Base-by-base conservation (phyloP, 2,113 vertebrate species). In the Vanacampus margaritifer region DNA sequence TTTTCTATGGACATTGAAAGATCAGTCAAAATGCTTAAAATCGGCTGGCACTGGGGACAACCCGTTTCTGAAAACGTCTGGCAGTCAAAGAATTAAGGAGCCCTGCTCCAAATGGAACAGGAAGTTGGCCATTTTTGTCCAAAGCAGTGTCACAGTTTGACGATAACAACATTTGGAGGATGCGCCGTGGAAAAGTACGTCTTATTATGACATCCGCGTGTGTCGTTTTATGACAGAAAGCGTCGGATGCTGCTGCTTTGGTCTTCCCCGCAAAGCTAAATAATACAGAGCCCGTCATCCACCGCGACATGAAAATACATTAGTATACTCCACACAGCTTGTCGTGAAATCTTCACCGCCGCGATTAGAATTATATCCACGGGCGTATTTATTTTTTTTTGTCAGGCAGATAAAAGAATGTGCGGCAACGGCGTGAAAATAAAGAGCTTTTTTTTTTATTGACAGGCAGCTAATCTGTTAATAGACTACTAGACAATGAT, bases 401-500 rank as follows among this genome's bases (percentile, higher is more conserved):
- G 60, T 43, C 21, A 43, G 8, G 37, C 60, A 43, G 23, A 43
- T 62, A 62, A 62, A 62, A 62, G 37, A 28, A 23, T 5, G 21
- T 8, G 37, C 0, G 14, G 60, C 37, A 43, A 23, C 23, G 23
- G 8, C 23, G 39, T 41, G 39, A 62, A 62, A 39, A 62, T 43
- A 61, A 41, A 62, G 6, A 24, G 23, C 39, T 43, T 24, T 43
- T 56, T 28, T 41, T 39, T 39, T 60, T 10, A 62, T 62, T 43
- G 60, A 62, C 60, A 17, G 60, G 24, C n/a, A 62, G 39, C 60
- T 62, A 62, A 62, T 62, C 60, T 62, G 60, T 43, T 62, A 26
- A 39, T 41, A 39, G 39, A 43, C 60, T 43, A 7, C 23, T 3
- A 41, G n/a, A 43, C 37, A 23, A 62, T 26, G 37, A 26, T 62